A percentile compares a stretch with the other conserved stretches of the same genome.
Conservation (phyloP, 2,113 vertebrate genomes). For the Mormyrus iriodes region DNA sequence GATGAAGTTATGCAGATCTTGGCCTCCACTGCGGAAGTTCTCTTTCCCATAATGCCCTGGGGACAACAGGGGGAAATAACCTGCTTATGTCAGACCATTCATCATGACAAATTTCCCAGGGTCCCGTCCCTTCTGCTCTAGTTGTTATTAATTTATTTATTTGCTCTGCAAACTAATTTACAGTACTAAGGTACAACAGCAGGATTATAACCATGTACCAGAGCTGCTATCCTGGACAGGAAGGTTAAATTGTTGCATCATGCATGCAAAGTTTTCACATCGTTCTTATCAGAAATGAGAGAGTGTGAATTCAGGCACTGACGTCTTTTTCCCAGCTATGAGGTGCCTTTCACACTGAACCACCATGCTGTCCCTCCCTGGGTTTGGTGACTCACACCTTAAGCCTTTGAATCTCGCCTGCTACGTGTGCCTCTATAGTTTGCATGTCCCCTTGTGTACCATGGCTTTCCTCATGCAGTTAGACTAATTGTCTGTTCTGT, state of each 20-base stretch:
- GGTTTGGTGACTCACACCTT: no score
- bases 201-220: background rate
- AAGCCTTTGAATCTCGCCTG: no score
- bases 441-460: no score
- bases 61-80: background rate
- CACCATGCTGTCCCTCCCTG: background rate
- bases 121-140: background rate
- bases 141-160: background rate
- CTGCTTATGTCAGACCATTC: slow-evolving; percentile 1
- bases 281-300: background rate
- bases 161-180: background rate
- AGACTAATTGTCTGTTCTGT: background rate
- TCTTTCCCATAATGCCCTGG: slow-evolving; percentile 90
- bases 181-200: background rate
- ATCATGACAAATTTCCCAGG: background rate
- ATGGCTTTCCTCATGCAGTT: no score
- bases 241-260: background rate
- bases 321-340: background rate
- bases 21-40: slow-evolving; percentile 78
- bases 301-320: background rate
- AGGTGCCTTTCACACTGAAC: background rate
- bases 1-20: slow-evolving; percentile 94
- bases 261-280: background rate
- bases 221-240: background rate
- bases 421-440: no score